Percentiles rank a stretch among this genome's conserved stretches.
Conservation (phyloP, 2,888 invertebrate species). For the Nysson spinosus region DNA sequence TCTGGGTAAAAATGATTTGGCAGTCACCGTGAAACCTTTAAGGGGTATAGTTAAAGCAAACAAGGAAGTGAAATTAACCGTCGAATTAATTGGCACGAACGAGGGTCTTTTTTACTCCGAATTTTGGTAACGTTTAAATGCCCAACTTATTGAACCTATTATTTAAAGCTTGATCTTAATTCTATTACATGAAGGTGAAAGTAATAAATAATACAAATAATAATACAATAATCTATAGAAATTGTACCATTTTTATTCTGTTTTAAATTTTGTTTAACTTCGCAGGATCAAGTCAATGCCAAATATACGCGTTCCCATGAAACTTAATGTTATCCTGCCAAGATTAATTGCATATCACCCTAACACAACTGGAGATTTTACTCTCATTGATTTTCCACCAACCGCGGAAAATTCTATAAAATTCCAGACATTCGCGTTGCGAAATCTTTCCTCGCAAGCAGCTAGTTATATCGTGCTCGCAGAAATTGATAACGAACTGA, state of each 20-base stretch:
- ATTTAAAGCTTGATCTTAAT: neutral
- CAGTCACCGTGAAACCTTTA: conserved; percentile 74
- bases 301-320: conserved; percentile 60
- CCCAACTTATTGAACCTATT: too few species aligned
- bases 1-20: conserved; percentile 74
- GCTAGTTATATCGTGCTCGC: conserved; percentile 75
- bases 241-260: neutral
- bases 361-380: conserved; percentile 72
- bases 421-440: conserved; percentile 72
- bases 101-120: conserved; percentile 74
- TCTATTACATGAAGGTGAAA: neutral
- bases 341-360: conserved; percentile 73
- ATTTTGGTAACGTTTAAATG: conserved; percentile 76
- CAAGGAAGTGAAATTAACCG: conserved; percentile 56
- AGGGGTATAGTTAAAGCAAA: conserved; percentile 72
- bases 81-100: conserved; percentile 73
- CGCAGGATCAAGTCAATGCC: conserved; percentile 64
- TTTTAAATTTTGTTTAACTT: too few species aligned
- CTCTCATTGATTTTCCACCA: conserved; percentile 76
- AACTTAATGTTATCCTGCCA: conserved; percentile 69
- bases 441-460: conserved; percentile 75
- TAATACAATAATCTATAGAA: neutral
- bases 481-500: conserved; percentile 65
- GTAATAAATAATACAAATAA: neutral
- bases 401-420: conserved; percentile 73